Conservation (phyloP, 2,888 invertebrate genomes). For the Encarsia formosa region DNA sequence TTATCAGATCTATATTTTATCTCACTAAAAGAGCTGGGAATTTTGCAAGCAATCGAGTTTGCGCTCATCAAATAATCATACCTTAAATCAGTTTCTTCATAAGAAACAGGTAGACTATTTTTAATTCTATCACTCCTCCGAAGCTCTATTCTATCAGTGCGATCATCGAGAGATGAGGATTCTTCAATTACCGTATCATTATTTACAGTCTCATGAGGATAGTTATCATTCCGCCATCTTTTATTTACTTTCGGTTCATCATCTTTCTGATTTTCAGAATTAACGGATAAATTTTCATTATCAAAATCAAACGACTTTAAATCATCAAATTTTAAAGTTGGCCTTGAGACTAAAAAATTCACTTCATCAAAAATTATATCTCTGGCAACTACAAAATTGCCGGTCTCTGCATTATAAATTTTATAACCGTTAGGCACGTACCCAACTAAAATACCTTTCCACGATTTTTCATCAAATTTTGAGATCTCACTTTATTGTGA, state of each 20-base stretch:
- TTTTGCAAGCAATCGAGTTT: conserved; percentile 1
- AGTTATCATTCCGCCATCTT: neutral
- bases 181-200: too few species aligned
- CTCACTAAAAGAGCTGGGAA: conserved; percentile 22
- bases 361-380: conserved; percentile 43
- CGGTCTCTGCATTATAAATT: conserved; percentile 37
- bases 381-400: conserved; percentile 37
- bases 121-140: neutral
- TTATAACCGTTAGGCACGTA: conserved; percentile 41
- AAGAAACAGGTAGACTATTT: neutral
- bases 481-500: conserved; percentile 38
- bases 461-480: conserved; percentile 42
- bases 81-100: neutral
- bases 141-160: neutral
- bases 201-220: too few species aligned
- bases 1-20: conserved; percentile 24
- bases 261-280: too few species aligned
- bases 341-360: conserved; percentile 26
- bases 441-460: conserved; percentile 42
- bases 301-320: too few species aligned
- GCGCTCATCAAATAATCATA: neutral
- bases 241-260: too few species aligned
- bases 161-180: neutral
- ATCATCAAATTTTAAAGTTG: neutral
- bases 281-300: too few species aligned